A percentile compares a stretch with the other conserved stretches of the same genome.
These are phyloP conservation scores for Etheostoma cragini DNA, from an alignment of 2,113 vertebrate species.

Conservation along the genomic window DNA sequence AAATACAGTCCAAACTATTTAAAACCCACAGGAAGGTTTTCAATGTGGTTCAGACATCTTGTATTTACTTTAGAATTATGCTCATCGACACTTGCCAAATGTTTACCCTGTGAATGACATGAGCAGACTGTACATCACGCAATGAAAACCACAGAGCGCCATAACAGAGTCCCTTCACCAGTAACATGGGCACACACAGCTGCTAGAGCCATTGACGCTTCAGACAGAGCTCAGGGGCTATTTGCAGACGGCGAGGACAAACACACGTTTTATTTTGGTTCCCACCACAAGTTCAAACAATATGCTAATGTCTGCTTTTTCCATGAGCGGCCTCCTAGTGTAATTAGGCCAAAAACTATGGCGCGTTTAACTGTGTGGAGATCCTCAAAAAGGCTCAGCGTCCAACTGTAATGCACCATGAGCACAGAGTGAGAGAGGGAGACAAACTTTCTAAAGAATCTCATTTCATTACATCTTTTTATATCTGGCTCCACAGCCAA, in stretches of 20 bases:
- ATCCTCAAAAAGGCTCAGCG: conserved; percentile 19
- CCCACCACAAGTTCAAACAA: conserved; percentile 71
- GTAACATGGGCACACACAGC: conserved; percentile 62
- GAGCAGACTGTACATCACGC: conserved; percentile 72
- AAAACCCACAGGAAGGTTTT: conserved; percentile 60
- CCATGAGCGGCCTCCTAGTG: conserved; percentile 42
- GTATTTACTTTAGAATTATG: conserved; percentile 68
- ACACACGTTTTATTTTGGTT: conserved; percentile 64
- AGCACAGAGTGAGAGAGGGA: background rate
- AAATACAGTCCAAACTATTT: conserved; percentile 57
- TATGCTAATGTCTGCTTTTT: conserved; percentile 73
- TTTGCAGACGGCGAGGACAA: conserved; percentile 72
- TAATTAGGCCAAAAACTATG: conserved; percentile 55
- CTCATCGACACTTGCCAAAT: conserved; percentile 53
- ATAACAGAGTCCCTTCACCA: conserved; percentile 40
- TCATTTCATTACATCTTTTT: background rate
- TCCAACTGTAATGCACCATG: conserved; percentile 12
- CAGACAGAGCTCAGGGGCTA: conserved; percentile 60
- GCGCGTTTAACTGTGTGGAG: conserved; percentile 47
- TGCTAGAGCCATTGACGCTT: conserved; percentile 72
- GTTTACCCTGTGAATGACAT: conserved; percentile 68
- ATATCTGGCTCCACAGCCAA: background rate
- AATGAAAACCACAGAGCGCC: conserved; percentile 70
- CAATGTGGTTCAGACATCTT: conserved; percentile 63
- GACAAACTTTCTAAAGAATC: background rate